Conservation (phyloP, 2,113 vertebrate species). For the Nettapus auritus region DNA sequence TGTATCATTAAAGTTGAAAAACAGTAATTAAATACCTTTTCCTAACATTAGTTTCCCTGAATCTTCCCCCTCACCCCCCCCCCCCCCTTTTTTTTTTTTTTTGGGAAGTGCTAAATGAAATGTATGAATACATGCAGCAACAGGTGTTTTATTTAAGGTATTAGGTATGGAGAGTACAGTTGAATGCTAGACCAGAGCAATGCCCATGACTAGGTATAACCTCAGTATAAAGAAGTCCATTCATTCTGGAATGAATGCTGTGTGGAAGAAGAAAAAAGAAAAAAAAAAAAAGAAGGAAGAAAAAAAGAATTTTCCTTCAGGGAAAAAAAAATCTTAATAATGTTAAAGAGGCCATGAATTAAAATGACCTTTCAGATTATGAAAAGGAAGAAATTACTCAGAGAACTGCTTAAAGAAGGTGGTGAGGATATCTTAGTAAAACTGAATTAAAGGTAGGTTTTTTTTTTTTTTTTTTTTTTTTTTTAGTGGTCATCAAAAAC, state of each 20-base stretch:
- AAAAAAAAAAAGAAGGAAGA: not conserved
- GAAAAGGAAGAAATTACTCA: constrained; percentile 18
- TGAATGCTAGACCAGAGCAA: not conserved
- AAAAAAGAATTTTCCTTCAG: not conserved
- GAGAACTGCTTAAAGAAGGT: not conserved
- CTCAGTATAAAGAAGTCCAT: not conserved
- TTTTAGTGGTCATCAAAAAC: not conserved
- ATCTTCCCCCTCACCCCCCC: not conserved
- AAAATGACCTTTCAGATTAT: constrained; percentile 2
- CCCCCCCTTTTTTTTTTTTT: not conserved
- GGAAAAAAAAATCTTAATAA: not conserved
- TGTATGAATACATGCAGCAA: constrained; percentile 6
- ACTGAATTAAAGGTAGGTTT: not conserved
- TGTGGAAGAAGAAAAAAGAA: not conserved
- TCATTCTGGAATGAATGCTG: not conserved
- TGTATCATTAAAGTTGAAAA: constrained; percentile 33
- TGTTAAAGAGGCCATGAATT: not conserved
- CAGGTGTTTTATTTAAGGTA: not conserved
- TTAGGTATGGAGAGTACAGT: not conserved
- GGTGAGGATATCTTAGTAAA: not conserved
- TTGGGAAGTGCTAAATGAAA: constrained; percentile 1
- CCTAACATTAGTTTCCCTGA: not conserved
- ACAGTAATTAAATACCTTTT: constrained; percentile 45
- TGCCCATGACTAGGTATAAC: not conserved
- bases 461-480: not conserved